These are phyloP conservation scores for Otolemur garnettii DNA, from an alignment of 2,113 vertebrate genomes.

Conservation along the genomic window DNA sequence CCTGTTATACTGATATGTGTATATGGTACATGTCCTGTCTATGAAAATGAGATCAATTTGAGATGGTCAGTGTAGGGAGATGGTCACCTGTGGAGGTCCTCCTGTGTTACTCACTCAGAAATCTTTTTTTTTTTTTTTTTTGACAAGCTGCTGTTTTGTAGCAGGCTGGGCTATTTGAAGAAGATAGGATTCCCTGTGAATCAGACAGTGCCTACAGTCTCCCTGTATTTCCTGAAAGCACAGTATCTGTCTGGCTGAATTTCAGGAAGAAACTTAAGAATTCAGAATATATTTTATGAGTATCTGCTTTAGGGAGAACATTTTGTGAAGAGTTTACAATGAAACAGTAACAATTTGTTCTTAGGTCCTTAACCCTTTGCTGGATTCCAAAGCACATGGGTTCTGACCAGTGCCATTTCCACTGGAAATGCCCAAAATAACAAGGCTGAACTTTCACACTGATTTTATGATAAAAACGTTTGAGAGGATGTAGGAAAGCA, in stretches of 20 bases:
- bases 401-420: neutral
- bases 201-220: neutral
- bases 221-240: neutral
- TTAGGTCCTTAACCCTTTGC: slow-evolving; percentile 4
- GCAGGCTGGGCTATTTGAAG: neutral
- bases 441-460: neutral
- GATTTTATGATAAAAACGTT: neutral
- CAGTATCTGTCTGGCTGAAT: neutral
- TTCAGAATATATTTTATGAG: neutral
- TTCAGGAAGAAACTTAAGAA: neutral
- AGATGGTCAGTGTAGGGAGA: too few species aligned
- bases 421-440: neutral
- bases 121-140: neutral
- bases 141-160: neutral
- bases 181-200: neutral
- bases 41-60: too few species aligned
- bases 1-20: too few species aligned
- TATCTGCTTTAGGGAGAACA: neutral
- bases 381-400: neutral
- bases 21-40: too few species aligned
- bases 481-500: neutral
- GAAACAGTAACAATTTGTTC: neutral
- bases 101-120: neutral
- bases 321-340: neutral
- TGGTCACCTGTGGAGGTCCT: too few species aligned